Base-by-base conservation (phyloP, 2,888 invertebrate species). In the Aphidoletes aphidimyza region DNA sequence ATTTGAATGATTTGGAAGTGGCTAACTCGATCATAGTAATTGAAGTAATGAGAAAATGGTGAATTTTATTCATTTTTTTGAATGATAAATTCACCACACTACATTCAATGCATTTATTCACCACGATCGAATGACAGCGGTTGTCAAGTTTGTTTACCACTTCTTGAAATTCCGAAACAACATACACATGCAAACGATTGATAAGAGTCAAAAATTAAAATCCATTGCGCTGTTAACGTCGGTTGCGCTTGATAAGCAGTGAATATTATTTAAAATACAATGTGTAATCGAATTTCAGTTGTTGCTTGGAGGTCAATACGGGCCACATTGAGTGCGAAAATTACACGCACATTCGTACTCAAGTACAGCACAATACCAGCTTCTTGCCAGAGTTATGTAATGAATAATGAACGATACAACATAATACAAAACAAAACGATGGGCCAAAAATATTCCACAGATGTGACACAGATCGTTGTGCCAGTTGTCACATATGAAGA, bases 401-500 rank as follows among this genome's bases (percentile, higher is more conserved):
- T 26, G 26, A 54, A 54, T 11, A 22, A 54, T 22, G 26, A 22
- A 19, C 6, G 17, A 11, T 19, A 19, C 17, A 49, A 19, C 11
- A 26, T 69, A 26, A 9, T 30, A 26, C 26, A 36, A 36, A 78
- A 78, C 22, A 3, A 36, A 78, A 78, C 36, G 17, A 78, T 81
- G 8, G 69, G 30, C 14, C 81, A 22, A n/a, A 6, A 1, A n/a
- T 81, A 37, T 37, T 81, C 81, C 8, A 37, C 69, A 69, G 69
- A 37, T 36, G 3, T 1, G 0, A 30, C 36, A 34, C 34, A 30
- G 17, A n/a, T 26, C 30, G 30, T 47, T 34, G 11, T 69, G 42
- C 83, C 81, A 85, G 89, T 90, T 87, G 90, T 89, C 83, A 89
- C 87, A 0, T 91, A 90, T 87, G 90, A 91, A 54, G 91, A 92